A percentile compares a stretch with the other conserved stretches of the same genome.
Conservation (phyloP, 2,888 invertebrate species). For the Acanthosepion pharaonis region DNA sequence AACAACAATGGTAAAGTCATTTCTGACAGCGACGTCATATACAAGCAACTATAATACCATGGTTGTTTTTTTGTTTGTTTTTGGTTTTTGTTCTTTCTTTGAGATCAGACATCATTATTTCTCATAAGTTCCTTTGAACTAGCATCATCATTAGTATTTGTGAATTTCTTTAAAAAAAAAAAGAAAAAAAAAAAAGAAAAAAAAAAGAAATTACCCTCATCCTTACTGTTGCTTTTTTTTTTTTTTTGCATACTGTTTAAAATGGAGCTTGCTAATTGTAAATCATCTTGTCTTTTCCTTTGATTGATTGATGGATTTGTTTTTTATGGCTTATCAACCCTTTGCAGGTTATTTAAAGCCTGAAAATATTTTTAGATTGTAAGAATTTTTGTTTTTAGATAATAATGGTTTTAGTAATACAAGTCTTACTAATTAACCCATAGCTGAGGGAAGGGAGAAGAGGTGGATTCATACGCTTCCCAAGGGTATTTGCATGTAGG, state of each 20-base stretch:
- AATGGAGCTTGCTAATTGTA: not conserved
- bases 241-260: not conserved
- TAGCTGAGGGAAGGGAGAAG: too few species aligned
- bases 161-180: not conserved
- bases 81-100: slow-evolving; percentile 2
- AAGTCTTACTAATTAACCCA: too few species aligned
- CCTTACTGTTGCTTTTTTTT: not conserved
- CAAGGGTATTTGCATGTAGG: too few species aligned
- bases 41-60: slow-evolving; percentile 23
- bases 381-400: too few species aligned
- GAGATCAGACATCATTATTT: slow-evolving; percentile 14
- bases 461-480: too few species aligned
- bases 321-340: too few species aligned
- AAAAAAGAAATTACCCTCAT: not conserved
- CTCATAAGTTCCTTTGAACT: not conserved
- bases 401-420: too few species aligned
- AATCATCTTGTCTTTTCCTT: not conserved
- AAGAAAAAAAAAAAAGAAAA: not conserved
- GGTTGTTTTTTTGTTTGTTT: slow-evolving; percentile 33
- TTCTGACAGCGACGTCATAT: slow-evolving; percentile 14
- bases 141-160: slow-evolving; percentile 22
- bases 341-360: too few species aligned
- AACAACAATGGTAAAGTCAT: slow-evolving; percentile 24
- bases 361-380: too few species aligned
- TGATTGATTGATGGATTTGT: not conserved